Conservation (phyloP, 92 coral and sea anemone species). For the Epizoanthus scotinus region DNA sequence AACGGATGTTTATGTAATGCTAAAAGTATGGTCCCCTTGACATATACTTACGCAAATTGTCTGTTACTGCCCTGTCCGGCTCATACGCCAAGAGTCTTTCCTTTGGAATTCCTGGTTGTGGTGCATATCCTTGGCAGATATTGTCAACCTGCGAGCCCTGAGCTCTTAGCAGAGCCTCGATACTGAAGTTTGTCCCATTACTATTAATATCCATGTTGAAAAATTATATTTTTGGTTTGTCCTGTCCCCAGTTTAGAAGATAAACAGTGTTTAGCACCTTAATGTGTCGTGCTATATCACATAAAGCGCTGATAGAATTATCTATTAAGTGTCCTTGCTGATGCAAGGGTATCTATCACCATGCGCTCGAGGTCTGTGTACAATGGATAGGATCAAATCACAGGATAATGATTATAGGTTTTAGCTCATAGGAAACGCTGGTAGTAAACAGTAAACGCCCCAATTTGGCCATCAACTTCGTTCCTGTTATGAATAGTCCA, state of each 20-base stretch:
- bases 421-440: no score
- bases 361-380: not conserved
- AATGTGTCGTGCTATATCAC: slow-evolving; percentile 22
- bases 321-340: slow-evolving; percentile 34
- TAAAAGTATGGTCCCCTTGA: not conserved
- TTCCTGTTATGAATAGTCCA: no score
- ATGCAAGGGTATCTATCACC: slow-evolving; percentile 35
- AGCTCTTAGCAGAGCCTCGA: slow-evolving; percentile 39
- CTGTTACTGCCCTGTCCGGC: slow-evolving; percentile 15
- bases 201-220: slow-evolving; percentile 29
- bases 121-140: slow-evolving; percentile 1
- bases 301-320: slow-evolving; percentile 19
- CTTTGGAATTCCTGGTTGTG: slow-evolving; percentile 34
- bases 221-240: not conserved
- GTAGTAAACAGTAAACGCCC: no score
- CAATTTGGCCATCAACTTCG: no score
- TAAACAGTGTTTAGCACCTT: slow-evolving; percentile 39
- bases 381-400: slow-evolving; percentile 20
- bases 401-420: not conserved
- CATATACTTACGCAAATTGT: slow-evolving; percentile 34
- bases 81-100: slow-evolving; percentile 12
- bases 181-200: slow-evolving; percentile 30
- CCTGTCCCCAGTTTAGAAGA: not conserved
- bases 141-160: slow-evolving; percentile 24
- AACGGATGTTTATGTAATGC: not conserved